phyloP scores from a whole-genome alignment of 2,113 vertebrate species.

The Euleptes europaea region DNA sequence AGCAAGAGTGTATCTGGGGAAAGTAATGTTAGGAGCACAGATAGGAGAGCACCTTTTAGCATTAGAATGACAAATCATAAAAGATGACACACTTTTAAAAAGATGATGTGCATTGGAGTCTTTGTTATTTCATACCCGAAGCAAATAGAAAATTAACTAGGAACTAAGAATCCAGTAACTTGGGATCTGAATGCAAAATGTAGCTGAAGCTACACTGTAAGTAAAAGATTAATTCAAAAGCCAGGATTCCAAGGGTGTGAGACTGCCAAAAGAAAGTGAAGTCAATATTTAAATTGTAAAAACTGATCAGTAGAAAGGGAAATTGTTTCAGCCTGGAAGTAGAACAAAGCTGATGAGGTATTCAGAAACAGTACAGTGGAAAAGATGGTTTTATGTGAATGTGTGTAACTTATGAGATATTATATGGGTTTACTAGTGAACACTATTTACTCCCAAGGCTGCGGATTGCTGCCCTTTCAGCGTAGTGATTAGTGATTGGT shows the following conservation, averaged over 20 bases:
- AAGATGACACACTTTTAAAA: constrained; percentile 49
- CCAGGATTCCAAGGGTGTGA: background rate
- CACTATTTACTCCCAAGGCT: background rate
- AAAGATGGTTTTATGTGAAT: background rate
- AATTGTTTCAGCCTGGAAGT: constrained; percentile 17
- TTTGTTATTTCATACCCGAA: constrained; percentile 59
- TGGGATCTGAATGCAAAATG: constrained; percentile 48
- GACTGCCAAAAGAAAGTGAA: background rate
- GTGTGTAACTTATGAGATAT: background rate
- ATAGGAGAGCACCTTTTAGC: constrained; percentile 46
- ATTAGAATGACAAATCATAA: constrained; percentile 57
- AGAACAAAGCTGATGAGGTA: background rate
- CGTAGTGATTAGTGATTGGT: background rate
- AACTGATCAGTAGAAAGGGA: background rate
- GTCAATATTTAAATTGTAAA: constrained; percentile 47
- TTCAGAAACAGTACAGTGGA: background rate
- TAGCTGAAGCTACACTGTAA: constrained; percentile 34
- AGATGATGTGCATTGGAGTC: constrained; percentile 45
- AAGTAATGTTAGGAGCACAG: constrained; percentile 41
- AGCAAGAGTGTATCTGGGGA: constrained; percentile 23
- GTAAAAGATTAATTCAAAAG: constrained; percentile 44
- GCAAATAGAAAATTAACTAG: constrained; percentile 58
- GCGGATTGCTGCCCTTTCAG: background rate
- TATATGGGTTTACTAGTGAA: background rate
- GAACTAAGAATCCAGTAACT: constrained; percentile 38